Conservation (phyloP, 2,113 vertebrate species). For the Sminthopsis crassicaudata region DNA sequence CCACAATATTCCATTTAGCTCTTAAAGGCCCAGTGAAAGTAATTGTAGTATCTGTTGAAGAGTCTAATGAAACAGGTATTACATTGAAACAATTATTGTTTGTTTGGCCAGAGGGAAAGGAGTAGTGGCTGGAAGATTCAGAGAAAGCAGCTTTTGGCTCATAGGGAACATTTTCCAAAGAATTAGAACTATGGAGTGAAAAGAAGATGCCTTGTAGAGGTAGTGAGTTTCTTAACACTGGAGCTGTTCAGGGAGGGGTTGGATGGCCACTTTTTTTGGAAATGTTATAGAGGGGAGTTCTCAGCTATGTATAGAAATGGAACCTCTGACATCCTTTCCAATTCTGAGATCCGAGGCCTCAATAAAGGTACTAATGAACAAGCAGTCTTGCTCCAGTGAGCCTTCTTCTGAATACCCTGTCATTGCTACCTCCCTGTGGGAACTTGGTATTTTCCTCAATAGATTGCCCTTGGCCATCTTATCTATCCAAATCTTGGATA, state of each 20-base stretch:
- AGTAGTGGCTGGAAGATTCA: not conserved
- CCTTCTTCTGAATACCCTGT: not conserved
- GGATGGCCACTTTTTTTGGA: not conserved
- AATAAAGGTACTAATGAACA: not conserved
- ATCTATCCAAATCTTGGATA: not conserved
- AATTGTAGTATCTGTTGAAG: not conserved
- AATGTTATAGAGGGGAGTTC: not conserved
- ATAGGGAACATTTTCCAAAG: not conserved
- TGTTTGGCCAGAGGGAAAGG: not conserved
- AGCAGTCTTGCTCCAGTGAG: not conserved
- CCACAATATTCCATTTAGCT: not conserved
- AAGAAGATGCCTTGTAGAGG: not conserved
- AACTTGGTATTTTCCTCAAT: not conserved
- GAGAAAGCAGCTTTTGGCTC: not conserved
- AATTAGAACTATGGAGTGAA: not conserved
- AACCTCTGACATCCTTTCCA: not conserved
- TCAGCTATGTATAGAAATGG: not conserved
- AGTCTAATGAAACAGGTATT: not conserved
- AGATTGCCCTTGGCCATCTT: not conserved
- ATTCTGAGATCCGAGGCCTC: not conserved
- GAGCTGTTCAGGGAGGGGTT: not conserved
- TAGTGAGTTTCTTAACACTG: not conserved
- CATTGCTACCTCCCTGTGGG: not conserved
- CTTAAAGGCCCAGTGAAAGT: not conserved
- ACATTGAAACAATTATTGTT: not conserved